A percentile compares a stretch with the other conserved stretches of the same genome.
phyloP scores from a whole-genome alignment of 1,140 invertebrate genomes.

The Drosophila nasuta region DNA sequence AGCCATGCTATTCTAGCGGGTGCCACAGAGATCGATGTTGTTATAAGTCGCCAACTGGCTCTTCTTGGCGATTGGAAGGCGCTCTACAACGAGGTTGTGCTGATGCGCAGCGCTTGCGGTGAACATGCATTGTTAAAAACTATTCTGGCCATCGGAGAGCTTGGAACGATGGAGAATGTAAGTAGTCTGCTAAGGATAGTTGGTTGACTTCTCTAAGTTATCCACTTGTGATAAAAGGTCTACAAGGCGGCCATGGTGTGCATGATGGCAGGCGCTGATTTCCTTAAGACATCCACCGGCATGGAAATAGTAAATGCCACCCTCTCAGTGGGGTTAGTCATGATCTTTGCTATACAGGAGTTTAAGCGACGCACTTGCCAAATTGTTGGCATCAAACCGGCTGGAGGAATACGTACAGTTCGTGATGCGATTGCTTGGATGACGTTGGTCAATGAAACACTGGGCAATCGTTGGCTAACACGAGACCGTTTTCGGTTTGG shows the following conservation, averaged over 20 bases:
- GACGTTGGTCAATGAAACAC: constrained; percentile 92
- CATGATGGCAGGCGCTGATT: constrained; percentile 98
- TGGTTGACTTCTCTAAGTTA: neutral
- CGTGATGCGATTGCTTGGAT: constrained; percentile 95
- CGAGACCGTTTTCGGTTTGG: constrained; percentile 96
- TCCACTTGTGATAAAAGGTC: constrained; percentile 31
- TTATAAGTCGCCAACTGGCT: constrained; percentile 95
- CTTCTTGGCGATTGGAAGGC: constrained; percentile 93
- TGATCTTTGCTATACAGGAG: constrained; percentile 96
- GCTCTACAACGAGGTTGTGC: constrained; percentile 92
- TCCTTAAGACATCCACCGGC: constrained; percentile 99
- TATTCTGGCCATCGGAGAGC: constrained; percentile 97
- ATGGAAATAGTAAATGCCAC: constrained; percentile 98
- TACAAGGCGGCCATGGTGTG: constrained; percentile 96
- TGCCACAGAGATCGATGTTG: constrained; percentile 98
- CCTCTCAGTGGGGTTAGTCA: constrained; percentile 94
- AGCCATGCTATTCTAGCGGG: constrained; percentile 91
- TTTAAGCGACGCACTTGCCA: constrained; percentile 90
- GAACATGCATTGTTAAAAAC: constrained; percentile 93
- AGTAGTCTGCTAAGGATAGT: neutral
- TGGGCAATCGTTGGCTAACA: constrained; percentile 95
- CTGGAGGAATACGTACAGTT: constrained; percentile 95
- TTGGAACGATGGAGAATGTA: constrained; percentile 93
- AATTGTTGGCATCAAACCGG: constrained; percentile 98
- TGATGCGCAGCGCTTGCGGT: constrained; percentile 92